phyloP scores from a whole-genome alignment of 2,797 vertebrate genomes.

The Hozukius guyotensis region DNA sequence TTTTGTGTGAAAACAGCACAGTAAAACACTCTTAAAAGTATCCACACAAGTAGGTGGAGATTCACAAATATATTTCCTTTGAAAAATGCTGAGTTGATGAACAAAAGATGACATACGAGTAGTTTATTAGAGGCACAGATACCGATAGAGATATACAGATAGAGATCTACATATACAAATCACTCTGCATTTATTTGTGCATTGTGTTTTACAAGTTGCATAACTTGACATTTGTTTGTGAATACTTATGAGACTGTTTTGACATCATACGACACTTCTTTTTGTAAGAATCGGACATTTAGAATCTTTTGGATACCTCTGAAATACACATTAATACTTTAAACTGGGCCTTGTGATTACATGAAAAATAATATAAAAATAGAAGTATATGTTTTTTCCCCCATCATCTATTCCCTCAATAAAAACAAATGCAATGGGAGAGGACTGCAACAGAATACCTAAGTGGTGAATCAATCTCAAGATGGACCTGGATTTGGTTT shows the following conservation, averaged over 20 bases:
- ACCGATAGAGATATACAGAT: neutral
- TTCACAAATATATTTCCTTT: too few species aligned
- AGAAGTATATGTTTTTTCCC: neutral
- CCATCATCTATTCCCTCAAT: neutral
- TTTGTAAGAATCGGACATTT: neutral
- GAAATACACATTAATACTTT: neutral
- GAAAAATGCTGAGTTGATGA: too few species aligned
- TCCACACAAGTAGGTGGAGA: too few species aligned
- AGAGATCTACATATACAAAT: neutral
- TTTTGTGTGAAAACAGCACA: too few species aligned
- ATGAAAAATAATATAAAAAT: neutral
- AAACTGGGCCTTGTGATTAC: neutral
- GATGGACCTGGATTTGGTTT: neutral
- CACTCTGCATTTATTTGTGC: neutral
- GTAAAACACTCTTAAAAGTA: too few species aligned
- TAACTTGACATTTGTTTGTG: too few species aligned
- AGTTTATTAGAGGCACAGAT: neutral
- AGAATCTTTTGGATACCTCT: neutral
- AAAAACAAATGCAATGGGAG: neutral
- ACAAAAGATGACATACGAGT: neutral
- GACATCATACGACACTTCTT: neutral
- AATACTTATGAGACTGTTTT: too few species aligned
- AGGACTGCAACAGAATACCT: neutral
- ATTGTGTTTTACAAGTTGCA: neutral
- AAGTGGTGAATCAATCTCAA: conserved; percentile 12